Evolutionary conservation across 2,888 invertebrate genomes (phyloP), one percentile per base, ranked within the genome.

Genomic region (Clunio marinus): DNA sequence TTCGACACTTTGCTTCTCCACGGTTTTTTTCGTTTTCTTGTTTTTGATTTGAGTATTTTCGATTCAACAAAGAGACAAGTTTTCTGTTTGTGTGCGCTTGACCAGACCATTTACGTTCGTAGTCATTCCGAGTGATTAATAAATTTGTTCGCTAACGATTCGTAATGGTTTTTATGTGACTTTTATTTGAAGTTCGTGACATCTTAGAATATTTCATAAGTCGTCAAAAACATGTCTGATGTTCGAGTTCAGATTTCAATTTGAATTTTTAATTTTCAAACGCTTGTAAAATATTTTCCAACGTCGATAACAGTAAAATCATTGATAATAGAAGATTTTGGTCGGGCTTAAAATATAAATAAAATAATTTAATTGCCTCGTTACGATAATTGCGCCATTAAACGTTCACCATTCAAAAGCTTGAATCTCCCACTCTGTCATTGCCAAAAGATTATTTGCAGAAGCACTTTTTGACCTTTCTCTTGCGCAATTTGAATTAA

Each of bases 351-450:
- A 32, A 37, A 13, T 22, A 22, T 7, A 22, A 60, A 59, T 24
- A 17, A 59, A 17, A 24, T 59, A 57, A 32, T 62, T 62, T 62
- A 62, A 62, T 62, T 37, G 41, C 62, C 24, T 25, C 37, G 37
- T 62, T 32, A 62, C 24, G 62, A 37, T 62, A 62, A 62, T 62
- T 62, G 22, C 41, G 62, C 62, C 37, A 41, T 62, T 20, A 62
- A 62, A 22, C 8, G 13, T 17, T 3, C 59, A 22, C 59, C 27
- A 62, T 41, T 62, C 20, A 41, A 13, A 24, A 45, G 45, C 4
- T 25, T 57, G 1, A n/a, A n/a, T 4, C 27, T 15, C 3, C 3
- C 27, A 15, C 57, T 27, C 4, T 27, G 13, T 57, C 15, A 15
- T 17, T 35, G 8, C 22, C 41, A 4, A 13, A 8, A n/a, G 17